Evolutionary conservation across 2,113 vertebrate species (phyloP).

Genomic region (cat (Felis catus)): DNA sequence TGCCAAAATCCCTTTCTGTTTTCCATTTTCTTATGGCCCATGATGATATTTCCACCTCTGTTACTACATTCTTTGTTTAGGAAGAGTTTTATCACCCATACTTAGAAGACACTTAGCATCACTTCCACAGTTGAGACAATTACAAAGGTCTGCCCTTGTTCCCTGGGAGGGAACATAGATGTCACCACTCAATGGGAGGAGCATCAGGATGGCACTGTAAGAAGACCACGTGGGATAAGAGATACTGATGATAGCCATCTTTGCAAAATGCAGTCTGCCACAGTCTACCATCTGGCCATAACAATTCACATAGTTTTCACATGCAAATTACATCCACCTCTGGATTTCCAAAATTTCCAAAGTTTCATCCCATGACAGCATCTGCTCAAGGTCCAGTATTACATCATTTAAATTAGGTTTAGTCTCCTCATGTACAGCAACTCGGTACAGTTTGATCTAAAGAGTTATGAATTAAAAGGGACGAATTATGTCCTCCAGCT

Average conservation of each 20-base stretch:
- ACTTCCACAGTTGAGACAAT: not conserved
- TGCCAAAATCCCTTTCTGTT: not conserved
- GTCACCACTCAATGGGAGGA: not conserved
- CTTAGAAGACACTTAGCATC: not conserved
- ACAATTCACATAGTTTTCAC: not conserved
- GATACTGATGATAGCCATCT: not conserved
- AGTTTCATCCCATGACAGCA: not conserved
- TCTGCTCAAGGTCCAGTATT: not conserved
- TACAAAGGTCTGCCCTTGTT: not conserved
- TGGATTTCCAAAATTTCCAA: not conserved
- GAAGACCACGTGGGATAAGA: not conserved
- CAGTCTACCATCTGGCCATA: not conserved
- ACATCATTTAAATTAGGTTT: not conserved
- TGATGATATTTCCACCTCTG: not conserved
- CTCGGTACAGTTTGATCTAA: not conserved
- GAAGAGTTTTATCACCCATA: not conserved
- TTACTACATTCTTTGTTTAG: not conserved
- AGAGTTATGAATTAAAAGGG: not conserved
- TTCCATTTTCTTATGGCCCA: not conserved
- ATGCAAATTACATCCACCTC: not conserved
- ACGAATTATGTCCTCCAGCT: not conserved
- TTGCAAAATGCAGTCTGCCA: not conserved
- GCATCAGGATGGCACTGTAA: not conserved
- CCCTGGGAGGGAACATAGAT: not conserved
- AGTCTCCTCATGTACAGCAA: rapidly evolving